A percentile compares a stretch with the other conserved stretches of the same genome.
phyloP scores from a whole-genome alignment of 2,113 vertebrate species.

The Hippocampus mohnikei region DNA sequence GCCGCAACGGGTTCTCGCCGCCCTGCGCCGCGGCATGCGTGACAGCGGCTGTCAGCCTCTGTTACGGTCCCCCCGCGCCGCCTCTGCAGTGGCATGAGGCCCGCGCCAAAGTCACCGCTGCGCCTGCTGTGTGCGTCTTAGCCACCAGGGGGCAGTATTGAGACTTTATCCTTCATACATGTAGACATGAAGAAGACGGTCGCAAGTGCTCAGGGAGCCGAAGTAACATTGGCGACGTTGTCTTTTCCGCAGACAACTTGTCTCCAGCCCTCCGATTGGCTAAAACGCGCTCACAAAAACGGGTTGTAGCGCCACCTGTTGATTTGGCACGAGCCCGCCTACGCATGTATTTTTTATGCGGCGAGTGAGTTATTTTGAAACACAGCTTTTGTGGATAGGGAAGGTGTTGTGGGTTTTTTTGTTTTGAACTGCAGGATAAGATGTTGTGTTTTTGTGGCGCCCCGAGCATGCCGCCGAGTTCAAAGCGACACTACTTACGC shows the following conservation, averaged over 20 bases:
- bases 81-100: not conserved
- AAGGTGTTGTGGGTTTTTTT: too few relatives aligned
- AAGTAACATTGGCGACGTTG: too few relatives aligned
- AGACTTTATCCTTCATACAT: too few relatives aligned
- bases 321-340: not conserved
- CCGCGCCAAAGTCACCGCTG: not conserved
- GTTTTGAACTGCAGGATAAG: not conserved
- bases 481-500: not conserved
- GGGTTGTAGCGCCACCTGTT: not conserved
- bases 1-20: slow-evolving; percentile 68
- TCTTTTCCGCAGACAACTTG: not conserved
- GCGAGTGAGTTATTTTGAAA: not conserved
- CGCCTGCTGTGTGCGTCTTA: too few relatives aligned
- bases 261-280: not conserved
- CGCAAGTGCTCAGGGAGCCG: too few relatives aligned
- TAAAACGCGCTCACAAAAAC: not conserved
- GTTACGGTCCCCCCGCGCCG: slow-evolving; percentile 25
- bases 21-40: slow-evolving; percentile 77
- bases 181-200: too few relatives aligned
- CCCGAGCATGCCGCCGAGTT: not conserved
- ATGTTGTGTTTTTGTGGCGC: not conserved
- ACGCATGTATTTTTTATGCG: too few relatives aligned
- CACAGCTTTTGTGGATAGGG: not conserved
- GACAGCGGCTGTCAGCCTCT: slow-evolving; percentile 68
- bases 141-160: too few relatives aligned